These are phyloP conservation scores for Rugalucina vietnamica DNA, from an alignment of 2,888 invertebrate species.

Conservation along the genomic window DNA sequence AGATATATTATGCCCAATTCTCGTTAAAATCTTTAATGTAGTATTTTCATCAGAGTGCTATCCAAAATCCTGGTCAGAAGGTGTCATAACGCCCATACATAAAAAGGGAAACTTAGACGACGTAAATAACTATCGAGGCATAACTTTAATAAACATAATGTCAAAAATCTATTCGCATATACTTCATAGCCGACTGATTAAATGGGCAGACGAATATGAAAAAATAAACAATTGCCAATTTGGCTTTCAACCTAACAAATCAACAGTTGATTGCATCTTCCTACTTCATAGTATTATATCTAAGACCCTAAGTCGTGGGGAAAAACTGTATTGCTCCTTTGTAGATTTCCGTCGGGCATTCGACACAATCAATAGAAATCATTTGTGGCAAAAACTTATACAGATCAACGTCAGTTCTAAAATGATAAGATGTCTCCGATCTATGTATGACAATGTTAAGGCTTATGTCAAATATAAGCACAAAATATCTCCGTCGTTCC, in stretches of 20 bases:
- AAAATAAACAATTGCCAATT: not conserved
- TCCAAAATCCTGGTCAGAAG: not conserved
- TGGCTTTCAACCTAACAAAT: not conserved
- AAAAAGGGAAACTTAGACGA: not conserved
- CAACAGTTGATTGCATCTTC: constrained; percentile 19
- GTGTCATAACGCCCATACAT: not conserved
- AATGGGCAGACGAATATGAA: not conserved
- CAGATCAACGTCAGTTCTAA: not conserved
- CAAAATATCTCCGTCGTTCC: not conserved
- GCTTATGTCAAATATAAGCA: not conserved
- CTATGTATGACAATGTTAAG: constrained; percentile 11
- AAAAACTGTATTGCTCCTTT: not conserved
- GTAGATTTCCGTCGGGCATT: not conserved
- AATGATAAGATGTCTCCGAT: not conserved
- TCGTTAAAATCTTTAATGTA: not conserved
- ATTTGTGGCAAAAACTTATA: constrained; percentile 9
- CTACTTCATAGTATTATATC: not conserved
- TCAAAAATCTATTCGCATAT: not conserved
- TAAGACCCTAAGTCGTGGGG: too few relatives aligned
- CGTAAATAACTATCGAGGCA: not conserved
- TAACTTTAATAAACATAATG: not conserved
- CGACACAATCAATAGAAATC: not conserved
- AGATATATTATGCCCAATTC: not conserved
- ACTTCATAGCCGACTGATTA: not conserved
- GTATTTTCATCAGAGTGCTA: not conserved